phyloP scores from a whole-genome alignment of 2,888 invertebrate species.

The Drosophila demipolita region DNA sequence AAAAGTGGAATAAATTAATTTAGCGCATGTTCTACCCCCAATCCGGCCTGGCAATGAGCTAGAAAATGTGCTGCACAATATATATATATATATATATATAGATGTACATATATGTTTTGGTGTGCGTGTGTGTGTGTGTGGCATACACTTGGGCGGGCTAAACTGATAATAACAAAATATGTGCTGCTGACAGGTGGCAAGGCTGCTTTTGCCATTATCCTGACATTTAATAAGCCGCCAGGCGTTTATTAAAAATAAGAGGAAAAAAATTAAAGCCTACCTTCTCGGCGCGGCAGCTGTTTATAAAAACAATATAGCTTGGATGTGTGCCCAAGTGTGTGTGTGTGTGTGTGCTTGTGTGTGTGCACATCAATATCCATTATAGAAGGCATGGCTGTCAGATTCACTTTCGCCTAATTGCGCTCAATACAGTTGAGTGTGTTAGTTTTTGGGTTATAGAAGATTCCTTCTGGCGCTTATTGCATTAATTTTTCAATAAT shows the following conservation, averaged over 20 bases:
- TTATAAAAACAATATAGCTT: slow-evolving; percentile 31
- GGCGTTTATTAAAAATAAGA: slow-evolving; percentile 67
- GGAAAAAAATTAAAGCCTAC: slow-evolving; percentile 66
- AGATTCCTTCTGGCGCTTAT: slow-evolving; percentile 53
- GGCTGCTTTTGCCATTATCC: slow-evolving; percentile 26
- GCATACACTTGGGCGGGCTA: slow-evolving; percentile 50
- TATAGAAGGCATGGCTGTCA: slow-evolving; percentile 65
- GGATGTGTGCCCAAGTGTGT: not conserved
- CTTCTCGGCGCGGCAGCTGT: slow-evolving; percentile 43
- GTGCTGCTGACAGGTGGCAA: slow-evolving; percentile 76
- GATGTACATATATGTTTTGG: slow-evolving; percentile 13
- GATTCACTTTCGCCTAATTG: slow-evolving; percentile 72
- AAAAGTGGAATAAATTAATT: slow-evolving; percentile 83
- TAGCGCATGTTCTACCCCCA: slow-evolving; percentile 69
- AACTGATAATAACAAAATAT: slow-evolving; percentile 78
- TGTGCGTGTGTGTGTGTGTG: slow-evolving; percentile 22
- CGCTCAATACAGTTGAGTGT: slow-evolving; percentile 36
- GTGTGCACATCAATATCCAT: slow-evolving; percentile 67
- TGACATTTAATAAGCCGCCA: slow-evolving; percentile 69
- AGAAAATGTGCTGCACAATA: slow-evolving; percentile 77
- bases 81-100: slow-evolving; percentile 51
- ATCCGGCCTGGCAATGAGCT: slow-evolving; percentile 72
- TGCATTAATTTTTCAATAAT: slow-evolving; percentile 81
- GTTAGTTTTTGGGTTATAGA: slow-evolving; percentile 1
- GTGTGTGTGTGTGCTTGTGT: slow-evolving; percentile 10